A percentile compares a stretch with the other conserved stretches of the same genome.
Conservation (phyloP, 2,888 invertebrate species). For the Monopis laevigella region DNA sequence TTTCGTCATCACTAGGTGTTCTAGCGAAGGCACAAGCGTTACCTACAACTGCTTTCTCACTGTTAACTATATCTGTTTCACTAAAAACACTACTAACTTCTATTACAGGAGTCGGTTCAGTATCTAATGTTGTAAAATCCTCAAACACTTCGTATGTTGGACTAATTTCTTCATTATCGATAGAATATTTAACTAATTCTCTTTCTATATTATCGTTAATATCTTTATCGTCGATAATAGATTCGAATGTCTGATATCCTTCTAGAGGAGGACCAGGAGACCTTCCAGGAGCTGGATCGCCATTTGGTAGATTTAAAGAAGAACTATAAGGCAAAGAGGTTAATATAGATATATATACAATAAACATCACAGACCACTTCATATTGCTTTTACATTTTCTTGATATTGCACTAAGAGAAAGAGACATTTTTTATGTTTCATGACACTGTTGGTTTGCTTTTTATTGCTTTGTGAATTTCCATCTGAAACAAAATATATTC, state of each 20-base stretch:
- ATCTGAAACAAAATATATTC: no score
- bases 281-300: constrained; percentile 73
- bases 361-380: constrained; percentile 16
- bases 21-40: constrained; percentile 54
- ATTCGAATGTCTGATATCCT: not conserved
- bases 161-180: constrained; percentile 24
- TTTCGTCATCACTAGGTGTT: constrained; percentile 49
- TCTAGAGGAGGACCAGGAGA: constrained; percentile 69
- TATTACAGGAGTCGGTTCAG: constrained; percentile 29
- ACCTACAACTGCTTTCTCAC: constrained; percentile 29
- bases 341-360: constrained; percentile 37
- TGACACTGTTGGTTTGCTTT: no score
- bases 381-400: constrained; percentile 1
- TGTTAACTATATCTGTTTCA: constrained; percentile 19
- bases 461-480: no score
- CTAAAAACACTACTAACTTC: constrained; percentile 27
- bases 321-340: constrained; percentile 51
- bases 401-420: not conserved
- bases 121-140: constrained; percentile 32
- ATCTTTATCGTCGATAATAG: not conserved
- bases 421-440: no score
- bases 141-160: constrained; percentile 28
- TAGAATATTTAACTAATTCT: constrained; percentile 16
- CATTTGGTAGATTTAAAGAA: constrained; percentile 52
- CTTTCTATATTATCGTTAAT: not conserved